Percentiles rank a stretch among this genome's conserved stretches.
phyloP scores from a whole-genome alignment of 2,888 invertebrate species.

The Noctua comes region DNA sequence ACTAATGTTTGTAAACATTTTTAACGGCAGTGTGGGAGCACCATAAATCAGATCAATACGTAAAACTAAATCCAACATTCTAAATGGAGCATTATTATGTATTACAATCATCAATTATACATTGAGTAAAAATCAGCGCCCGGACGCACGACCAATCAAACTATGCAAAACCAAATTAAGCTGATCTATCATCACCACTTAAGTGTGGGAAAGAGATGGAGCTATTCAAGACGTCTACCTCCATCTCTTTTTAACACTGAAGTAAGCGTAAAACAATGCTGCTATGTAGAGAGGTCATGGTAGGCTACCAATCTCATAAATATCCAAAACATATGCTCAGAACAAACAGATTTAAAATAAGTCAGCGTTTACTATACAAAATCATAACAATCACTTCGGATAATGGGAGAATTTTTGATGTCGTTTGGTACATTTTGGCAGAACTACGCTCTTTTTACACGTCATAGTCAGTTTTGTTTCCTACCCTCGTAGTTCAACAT shows the following conservation, averaged over 20 bases:
- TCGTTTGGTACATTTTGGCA: slow-evolving; percentile 1
- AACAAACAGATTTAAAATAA: neutral
- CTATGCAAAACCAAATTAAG: no score
- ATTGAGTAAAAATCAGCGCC: neutral
- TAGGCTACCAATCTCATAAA: neutral
- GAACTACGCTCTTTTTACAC: neutral
- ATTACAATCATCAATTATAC: no score
- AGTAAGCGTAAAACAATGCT: neutral
- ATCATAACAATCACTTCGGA: neutral
- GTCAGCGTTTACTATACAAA: neutral
- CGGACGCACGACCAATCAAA: neutral
- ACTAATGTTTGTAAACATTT: no score
- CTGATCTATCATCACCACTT: neutral
- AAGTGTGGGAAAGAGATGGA: neutral
- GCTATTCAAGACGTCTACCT: neutral
- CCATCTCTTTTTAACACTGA: neutral
- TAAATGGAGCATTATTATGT: no score
- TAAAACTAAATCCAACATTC: neutral
- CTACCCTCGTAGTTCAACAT: slow-evolving; percentile 39
- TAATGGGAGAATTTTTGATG: neutral
- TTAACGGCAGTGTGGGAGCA: no score
- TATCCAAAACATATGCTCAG: neutral
- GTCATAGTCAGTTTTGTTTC: slow-evolving; percentile 58
- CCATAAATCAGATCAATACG: no score
- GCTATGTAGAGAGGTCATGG: neutral